Evolutionary conservation across 2,888 invertebrate genomes (phyloP).

Genomic region (Cerastis leucographa): DNA sequence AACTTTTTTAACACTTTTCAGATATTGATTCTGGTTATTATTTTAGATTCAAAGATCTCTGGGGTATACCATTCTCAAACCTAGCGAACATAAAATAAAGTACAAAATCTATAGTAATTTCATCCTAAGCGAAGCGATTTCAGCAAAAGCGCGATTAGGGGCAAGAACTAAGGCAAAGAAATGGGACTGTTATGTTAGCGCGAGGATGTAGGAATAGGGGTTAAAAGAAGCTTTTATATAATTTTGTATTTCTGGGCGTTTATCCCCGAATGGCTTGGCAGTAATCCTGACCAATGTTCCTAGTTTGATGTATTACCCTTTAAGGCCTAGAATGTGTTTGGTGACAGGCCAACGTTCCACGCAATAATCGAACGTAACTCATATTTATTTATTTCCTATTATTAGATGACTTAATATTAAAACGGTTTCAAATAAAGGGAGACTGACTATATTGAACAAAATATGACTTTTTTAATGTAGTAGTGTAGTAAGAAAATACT

Average conservation of each 20-base stretch:
- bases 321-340: not conserved
- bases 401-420: too few relatives aligned
- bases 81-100: constrained; percentile 9
- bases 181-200: constrained; percentile 39
- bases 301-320: constrained; percentile 40
- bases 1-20: not conserved
- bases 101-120: constrained; percentile 23
- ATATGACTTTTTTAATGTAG: too few relatives aligned
- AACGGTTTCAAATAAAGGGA: too few relatives aligned
- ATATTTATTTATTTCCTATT: not conserved
- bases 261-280: constrained; percentile 20
- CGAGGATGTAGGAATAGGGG: constrained; percentile 24
- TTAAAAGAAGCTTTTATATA: constrained; percentile 34
- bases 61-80: not conserved
- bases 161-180: constrained; percentile 38
- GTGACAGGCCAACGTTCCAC: not conserved
- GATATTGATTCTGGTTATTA: not conserved
- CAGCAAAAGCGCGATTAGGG: constrained; percentile 33
- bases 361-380: not conserved
- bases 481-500: too few relatives aligned
- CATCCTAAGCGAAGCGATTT: constrained; percentile 27
- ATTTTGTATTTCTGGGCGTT: constrained; percentile 34
- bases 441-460: too few relatives aligned
- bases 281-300: constrained; percentile 36
- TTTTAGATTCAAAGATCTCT: not conserved